Evolutionary conservation across 2,113 vertebrate genomes (phyloP).

Genomic region (Bambusicola thoracicus): DNA sequence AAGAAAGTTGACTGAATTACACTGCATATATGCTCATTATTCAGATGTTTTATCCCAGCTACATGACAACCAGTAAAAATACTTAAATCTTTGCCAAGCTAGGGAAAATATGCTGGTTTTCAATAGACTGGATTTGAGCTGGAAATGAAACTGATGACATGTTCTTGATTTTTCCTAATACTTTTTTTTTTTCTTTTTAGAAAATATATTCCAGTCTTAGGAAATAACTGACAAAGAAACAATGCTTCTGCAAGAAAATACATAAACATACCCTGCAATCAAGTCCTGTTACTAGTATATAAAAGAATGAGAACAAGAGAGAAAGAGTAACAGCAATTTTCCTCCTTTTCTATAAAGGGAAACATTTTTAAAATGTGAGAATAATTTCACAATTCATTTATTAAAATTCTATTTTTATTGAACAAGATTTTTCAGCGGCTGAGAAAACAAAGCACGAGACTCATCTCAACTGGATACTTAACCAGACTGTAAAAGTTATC

Average conservation of each 20-base stretch:
- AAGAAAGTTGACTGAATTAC: not conserved
- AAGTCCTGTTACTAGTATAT: not conserved
- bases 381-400: not conserved
- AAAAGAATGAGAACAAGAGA: not conserved
- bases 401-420: not conserved
- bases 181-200: not conserved
- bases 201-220: not conserved
- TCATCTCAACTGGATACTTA: not conserved
- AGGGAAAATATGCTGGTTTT: not conserved
- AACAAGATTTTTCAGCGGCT: not conserved
- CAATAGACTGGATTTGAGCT: not conserved
- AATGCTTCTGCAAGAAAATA: not conserved
- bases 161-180: not conserved
- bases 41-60: not conserved
- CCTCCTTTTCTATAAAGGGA: not conserved
- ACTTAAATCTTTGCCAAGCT: not conserved
- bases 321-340: not conserved
- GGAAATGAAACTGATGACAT: not conserved
- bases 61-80: constrained; percentile 12
- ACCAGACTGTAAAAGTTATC: not conserved
- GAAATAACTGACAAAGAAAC: not conserved
- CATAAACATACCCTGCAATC: not conserved
- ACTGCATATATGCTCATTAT: not conserved
- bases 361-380: not conserved
- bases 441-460: not conserved